Base-by-base conservation (phyloP, 2,113 vertebrate genomes). In the Microcebus jonahi region DNA sequence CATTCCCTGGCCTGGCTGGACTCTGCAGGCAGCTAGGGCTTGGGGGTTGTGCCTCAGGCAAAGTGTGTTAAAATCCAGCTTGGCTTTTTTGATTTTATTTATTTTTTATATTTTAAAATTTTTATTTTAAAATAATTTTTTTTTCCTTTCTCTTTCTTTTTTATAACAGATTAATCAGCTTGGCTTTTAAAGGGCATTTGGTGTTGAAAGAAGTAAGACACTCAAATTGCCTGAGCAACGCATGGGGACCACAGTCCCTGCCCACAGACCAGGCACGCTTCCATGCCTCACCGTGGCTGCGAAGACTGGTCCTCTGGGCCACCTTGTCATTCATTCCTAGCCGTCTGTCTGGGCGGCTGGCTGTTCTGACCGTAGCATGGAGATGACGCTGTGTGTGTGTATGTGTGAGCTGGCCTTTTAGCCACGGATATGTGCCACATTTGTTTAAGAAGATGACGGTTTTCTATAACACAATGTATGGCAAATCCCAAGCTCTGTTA, bases 371-470 rank as follows among this genome's bases (percentile, higher is more conserved):
- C 6, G 5, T 84, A 77, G 42, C 34, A 14, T 2, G 2, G 57
- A 67, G 65, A 45, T 57, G 27, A 48, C 10, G 14, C 48, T 13
- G 0, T 18, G 20, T 55, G 18, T 45, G 14, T 12, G 63, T 6
- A 36, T 70, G 11, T 2, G 6, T 39, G 34, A 48, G 67, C 23
- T 88, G 68, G 29, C 77, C 34, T 29, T 65, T 59, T 39, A 81
- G 61, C 45, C 31, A 42, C 42, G 71, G 61, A 63, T 65, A 53
- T 31, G 6, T 23, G 20, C n/a, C 67, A 67, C 25, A 34, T 94
- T 86, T 90, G 61, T 73, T 94, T 20, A 34, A 89, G 61, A 81
- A 50, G 61, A 36, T 63, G 63, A 55, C 36, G 63, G 7, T 96
- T 96, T 95, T 59, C 23, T 48, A 13, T 75, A 39, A 68, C 23